Base-by-base conservation (phyloP, 2,888 invertebrate genomes). In the Trachelus troglodyta region DNA sequence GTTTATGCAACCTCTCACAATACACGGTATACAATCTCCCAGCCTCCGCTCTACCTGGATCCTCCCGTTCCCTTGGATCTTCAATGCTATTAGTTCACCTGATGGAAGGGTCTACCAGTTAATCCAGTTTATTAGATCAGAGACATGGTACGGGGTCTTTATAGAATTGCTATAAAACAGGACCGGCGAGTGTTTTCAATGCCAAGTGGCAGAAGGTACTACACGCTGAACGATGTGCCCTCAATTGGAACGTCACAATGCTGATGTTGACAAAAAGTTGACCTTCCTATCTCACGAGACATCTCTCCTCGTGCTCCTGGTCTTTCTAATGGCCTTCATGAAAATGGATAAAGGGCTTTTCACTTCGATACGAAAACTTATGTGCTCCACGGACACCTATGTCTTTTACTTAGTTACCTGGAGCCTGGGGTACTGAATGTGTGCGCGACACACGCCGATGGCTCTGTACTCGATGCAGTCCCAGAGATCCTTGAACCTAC, bases 401-500 rank as follows among this genome's bases (percentile, higher is more conserved):
- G 56, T 56, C 56, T 56, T 56, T 56, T 56, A 56, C 56, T 56
- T 9, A 56, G 56, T 56, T 23, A 2, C 23, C 56, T 23, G 56
- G 6, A 3, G 56, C 56, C 23, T 23, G 56, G 56, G 56, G 56
- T 56, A 56, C 23, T 56, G 56, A 56, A 23, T 56, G 56, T 71
- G 34, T 34, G 71, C 71, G 77, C 81, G 79, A 77, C 78, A 78
- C 81, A 84, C 82, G 76, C 82, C 34, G 73, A 56, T 56, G 15
- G 73, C 73, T 71, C 56, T 75, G 76, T 71, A 71, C 71, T 79
- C 77, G 85, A 82, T 79, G 81, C 84, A 82, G 86, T 56, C 23
- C 81, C 84, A 83, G 87, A 86, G 90, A 90, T 90, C 89, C 90
- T 90, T 90, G 90, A 90, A 90, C 90, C 90, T 89, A 86, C 87